Conservation (phyloP, 2,797 vertebrate genomes). For the Scolopax bukidnonensis region DNA sequence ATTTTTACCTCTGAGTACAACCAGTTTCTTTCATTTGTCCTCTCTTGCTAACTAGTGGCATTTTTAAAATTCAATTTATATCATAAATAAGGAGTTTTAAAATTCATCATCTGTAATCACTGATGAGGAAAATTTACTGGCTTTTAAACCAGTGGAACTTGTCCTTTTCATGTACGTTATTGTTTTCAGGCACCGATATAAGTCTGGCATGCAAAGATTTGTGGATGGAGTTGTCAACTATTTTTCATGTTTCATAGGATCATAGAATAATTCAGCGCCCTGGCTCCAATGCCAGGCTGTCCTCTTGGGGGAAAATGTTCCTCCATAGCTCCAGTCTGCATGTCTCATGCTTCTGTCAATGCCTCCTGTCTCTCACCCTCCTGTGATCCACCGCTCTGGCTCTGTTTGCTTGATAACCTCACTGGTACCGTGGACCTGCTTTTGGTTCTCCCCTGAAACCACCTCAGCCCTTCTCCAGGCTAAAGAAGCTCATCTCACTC, state of each 20-base stretch:
- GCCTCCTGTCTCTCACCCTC: neutral
- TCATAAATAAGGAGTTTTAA: neutral
- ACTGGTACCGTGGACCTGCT: neutral
- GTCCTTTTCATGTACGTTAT: neutral
- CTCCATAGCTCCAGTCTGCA: neutral
- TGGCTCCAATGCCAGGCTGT: neutral
- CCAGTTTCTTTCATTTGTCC: neutral
- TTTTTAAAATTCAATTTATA: neutral
- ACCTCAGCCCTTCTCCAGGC: neutral
- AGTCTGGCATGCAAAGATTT: neutral
- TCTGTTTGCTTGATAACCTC: neutral
- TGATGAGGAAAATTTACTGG: neutral
- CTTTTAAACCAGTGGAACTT: neutral
- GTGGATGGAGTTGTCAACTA: neutral
- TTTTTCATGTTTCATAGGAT: neutral
- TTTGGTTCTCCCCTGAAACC: neutral
- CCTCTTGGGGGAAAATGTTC: neutral
- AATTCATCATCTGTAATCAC: neutral
- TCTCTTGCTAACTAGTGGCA: neutral
- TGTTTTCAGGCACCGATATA: neutral
- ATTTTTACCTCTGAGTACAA: neutral
- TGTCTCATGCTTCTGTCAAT: neutral
- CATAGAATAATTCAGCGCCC: neutral
- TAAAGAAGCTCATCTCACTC: neutral
- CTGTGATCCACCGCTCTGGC: neutral